phyloP scores from a whole-genome alignment of 2,797 vertebrate species.

The Oryzias dopingdopingensis region DNA sequence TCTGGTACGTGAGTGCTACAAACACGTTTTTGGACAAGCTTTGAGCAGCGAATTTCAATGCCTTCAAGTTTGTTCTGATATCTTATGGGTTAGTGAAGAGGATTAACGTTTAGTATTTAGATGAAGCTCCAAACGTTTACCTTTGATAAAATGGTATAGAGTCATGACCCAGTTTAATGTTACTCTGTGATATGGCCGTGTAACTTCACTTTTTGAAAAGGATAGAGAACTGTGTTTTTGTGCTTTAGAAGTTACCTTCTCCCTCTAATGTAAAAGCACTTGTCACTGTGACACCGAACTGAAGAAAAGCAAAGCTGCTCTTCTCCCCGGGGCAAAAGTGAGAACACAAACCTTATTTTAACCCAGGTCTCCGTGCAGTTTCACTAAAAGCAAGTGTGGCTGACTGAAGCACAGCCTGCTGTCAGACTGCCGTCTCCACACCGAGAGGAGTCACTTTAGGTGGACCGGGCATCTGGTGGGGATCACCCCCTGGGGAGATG shows the following conservation, averaged over 20 bases:
- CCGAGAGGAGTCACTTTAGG: conserved; percentile 15
- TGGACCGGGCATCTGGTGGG: conserved; percentile 30
- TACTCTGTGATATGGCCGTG: too few species aligned
- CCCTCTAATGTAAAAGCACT: conserved; percentile 10
- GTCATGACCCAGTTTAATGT: too few species aligned
- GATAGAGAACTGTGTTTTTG: background rate
- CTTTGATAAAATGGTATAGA: too few species aligned
- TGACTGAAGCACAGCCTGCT: conserved; percentile 19
- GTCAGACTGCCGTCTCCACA: conserved; percentile 13
- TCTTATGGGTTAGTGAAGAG: too few species aligned
- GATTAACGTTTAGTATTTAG: too few species aligned
- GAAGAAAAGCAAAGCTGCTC: conserved; percentile 1
- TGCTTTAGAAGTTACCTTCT: background rate
- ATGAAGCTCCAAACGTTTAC: too few species aligned
- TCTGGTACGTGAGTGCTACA: too few species aligned
- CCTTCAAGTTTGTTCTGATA: too few species aligned
- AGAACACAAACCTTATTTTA: conserved; percentile 48
- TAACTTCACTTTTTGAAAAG: too few species aligned
- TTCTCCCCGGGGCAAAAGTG: conserved; percentile 10
- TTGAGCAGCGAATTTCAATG: too few species aligned
- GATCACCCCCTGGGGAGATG: conserved; percentile 2
- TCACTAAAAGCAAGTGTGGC: conserved; percentile 10
- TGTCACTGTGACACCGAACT: conserved; percentile 12
- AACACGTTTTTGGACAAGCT: too few species aligned
- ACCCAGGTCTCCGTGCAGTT: conserved; percentile 16